phyloP scores from a whole-genome alignment of 2,888 invertebrate genomes.

The Harmothoe impar region DNA sequence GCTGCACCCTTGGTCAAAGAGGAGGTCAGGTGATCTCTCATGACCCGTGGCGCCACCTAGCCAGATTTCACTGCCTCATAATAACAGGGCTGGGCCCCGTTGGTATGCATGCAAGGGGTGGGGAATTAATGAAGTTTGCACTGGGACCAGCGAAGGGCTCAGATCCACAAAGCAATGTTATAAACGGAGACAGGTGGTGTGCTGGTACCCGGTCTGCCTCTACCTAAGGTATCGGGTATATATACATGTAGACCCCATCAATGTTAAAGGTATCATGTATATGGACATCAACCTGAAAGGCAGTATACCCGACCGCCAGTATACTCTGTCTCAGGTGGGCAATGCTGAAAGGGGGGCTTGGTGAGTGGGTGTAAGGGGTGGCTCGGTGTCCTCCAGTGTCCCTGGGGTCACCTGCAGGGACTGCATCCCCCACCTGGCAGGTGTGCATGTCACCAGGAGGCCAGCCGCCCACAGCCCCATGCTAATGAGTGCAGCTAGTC shows the following conservation, averaged over 20 bases:
- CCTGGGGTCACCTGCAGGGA: conserved; percentile 1
- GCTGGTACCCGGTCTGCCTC: too few relatives aligned
- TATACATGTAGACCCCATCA: too few relatives aligned
- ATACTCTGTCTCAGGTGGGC: not conserved
- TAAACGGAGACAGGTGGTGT: too few relatives aligned
- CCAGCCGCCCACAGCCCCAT: not conserved
- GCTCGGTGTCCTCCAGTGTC: too few relatives aligned
- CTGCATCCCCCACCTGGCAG: conserved; percentile 3
- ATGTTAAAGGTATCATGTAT: too few relatives aligned
- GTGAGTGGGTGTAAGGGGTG: not conserved
- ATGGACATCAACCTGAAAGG: not conserved
- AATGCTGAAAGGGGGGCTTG: not conserved
- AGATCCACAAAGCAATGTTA: too few relatives aligned
- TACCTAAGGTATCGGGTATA: too few relatives aligned
- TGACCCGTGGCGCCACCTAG: conserved; percentile 16
- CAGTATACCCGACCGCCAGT: not conserved
- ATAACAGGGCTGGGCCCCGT: not conserved
- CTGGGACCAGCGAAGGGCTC: not conserved
- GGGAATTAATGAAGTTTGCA: conserved; percentile 16
- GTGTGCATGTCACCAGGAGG: conserved; percentile 22
- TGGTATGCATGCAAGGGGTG: not conserved
- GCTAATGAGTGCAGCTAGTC: conserved; percentile 7
- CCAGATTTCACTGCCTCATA: not conserved
- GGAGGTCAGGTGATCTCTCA: not conserved
- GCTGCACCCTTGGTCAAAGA: not conserved